Percentiles rank a stretch among this genome's conserved stretches.
These are phyloP conservation scores for Pseudorhombus dupliciocellatus DNA, from an alignment of 2,113 vertebrate species.

Conservation along the genomic window DNA sequence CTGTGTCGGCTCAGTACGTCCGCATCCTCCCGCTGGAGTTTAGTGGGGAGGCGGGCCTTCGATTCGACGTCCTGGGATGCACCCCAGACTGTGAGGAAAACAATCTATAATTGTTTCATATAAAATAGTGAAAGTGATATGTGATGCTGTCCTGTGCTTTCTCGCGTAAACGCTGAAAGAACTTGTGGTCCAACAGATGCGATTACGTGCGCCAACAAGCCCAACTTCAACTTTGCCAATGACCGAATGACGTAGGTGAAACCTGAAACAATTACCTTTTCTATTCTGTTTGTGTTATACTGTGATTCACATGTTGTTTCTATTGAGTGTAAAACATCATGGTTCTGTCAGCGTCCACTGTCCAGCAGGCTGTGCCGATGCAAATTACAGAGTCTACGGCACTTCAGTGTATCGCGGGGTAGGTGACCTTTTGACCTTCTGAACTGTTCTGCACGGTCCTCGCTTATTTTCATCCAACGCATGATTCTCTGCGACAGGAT, in stretches of 20 bases:
- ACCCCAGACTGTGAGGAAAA: slow-evolving; percentile 75
- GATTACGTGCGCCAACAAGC: slow-evolving; percentile 66
- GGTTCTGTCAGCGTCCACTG: slow-evolving; percentile 77
- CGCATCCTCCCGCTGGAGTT: slow-evolving; percentile 74
- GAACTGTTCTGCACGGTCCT: not conserved
- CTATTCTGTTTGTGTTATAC: not conserved
- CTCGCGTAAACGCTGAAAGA: not conserved
- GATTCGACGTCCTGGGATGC: slow-evolving; percentile 82
- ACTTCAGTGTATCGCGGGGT: slow-evolving; percentile 77
- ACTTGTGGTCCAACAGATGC: slow-evolving; percentile 72
- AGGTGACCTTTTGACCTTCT: slow-evolving; percentile 11
- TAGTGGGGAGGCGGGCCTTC: slow-evolving; percentile 71
- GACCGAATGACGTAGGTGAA: slow-evolving; percentile 74
- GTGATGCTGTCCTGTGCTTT: not conserved
- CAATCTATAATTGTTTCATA: not conserved
- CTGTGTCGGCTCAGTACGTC: slow-evolving; percentile 73
- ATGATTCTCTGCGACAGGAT: slow-evolving; percentile 65
- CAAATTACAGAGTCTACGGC: slow-evolving; percentile 72
- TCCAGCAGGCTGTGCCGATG: slow-evolving; percentile 73
- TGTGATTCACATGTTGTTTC: not conserved
- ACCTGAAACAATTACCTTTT: not conserved
- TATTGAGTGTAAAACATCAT: not conserved
- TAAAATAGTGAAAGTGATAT: not conserved
- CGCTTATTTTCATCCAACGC: not conserved
- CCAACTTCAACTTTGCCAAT: slow-evolving; percentile 65